phyloP scores from a whole-genome alignment of 2,888 invertebrate species.

The Drosophila greeni region DNA sequence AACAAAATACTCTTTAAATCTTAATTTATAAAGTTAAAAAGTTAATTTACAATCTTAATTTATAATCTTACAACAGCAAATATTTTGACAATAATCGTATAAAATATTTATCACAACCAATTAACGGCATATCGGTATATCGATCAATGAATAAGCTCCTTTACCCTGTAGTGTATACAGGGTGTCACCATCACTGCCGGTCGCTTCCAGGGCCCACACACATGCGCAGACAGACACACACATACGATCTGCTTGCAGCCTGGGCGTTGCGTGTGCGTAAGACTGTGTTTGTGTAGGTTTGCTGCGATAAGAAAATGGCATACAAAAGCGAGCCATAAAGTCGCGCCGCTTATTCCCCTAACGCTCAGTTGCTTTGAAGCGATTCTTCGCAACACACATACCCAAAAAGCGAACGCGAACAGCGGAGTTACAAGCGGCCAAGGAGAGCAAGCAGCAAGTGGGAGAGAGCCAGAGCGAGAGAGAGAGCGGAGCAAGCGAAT shows the following conservation, averaged over 20 bases:
- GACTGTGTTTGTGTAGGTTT: conserved; percentile 10
- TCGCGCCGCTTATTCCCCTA: conserved; percentile 25
- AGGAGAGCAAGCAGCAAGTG: not conserved
- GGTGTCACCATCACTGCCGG: conserved; percentile 32
- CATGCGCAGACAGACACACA: conserved; percentile 11
- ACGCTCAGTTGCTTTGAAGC: conserved; percentile 57
- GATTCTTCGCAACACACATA: conserved; percentile 47
- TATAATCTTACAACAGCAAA: no score
- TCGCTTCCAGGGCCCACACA: conserved; percentile 10
- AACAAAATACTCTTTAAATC: no score
- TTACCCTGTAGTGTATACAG: not conserved
- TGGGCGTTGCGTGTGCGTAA: conserved; percentile 13
- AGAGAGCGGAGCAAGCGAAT: conserved; percentile 31
- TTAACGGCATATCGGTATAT: not conserved
- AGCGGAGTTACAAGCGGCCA: conserved; percentile 1
- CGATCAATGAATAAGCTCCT: not conserved
- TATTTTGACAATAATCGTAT: no score
- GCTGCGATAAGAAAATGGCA: conserved; percentile 42
- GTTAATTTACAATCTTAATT: no score
- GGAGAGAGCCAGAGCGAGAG: conserved; percentile 1
- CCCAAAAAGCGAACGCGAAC: not conserved
- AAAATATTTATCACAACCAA: no score
- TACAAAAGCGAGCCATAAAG: conserved; percentile 48
- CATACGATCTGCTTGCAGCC: conserved; percentile 6
- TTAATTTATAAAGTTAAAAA: no score